Conservation (phyloP, 2,888 invertebrate genomes). For the Notodonta ziczac region DNA sequence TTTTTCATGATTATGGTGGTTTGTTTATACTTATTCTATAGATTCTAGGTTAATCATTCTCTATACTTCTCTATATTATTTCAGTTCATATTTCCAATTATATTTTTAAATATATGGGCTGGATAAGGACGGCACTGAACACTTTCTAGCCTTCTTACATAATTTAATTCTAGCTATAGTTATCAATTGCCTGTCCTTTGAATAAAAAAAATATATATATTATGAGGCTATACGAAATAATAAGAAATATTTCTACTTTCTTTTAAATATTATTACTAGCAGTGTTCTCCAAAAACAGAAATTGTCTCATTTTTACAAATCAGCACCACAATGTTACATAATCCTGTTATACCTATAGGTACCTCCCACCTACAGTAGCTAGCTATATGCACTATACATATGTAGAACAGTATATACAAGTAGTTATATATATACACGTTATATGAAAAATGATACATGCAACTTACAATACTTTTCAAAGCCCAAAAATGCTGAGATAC, state of each 20-base stretch:
- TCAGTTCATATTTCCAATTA: too few species aligned
- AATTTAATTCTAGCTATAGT: too few species aligned
- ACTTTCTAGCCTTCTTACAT: too few species aligned
- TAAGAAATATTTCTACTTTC: not conserved
- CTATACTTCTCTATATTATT: too few species aligned
- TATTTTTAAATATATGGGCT: too few species aligned
- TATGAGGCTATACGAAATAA: too few species aligned
- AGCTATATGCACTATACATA: constrained; percentile 8
- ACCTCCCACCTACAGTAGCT: constrained; percentile 15
- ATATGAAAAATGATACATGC: constrained; percentile 10
- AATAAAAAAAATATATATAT: too few species aligned
- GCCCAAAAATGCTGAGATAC: constrained; percentile 14
- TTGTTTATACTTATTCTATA: too few species aligned
- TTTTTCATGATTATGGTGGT: too few species aligned
- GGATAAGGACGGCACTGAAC: too few species aligned
- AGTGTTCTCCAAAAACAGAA: not conserved
- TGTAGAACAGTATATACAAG: constrained; percentile 14
- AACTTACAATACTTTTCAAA: constrained; percentile 9
- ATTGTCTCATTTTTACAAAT: constrained; percentile 9
- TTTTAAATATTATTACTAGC: not conserved
- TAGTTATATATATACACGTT: constrained; percentile 23
- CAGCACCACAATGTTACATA: constrained; percentile 26
- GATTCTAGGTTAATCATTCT: too few species aligned
- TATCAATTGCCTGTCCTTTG: too few species aligned
- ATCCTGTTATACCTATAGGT: constrained; percentile 24